These are phyloP conservation scores for Siniperca knerii DNA, from an alignment of 2,113 vertebrate species.

Conservation along the genomic window DNA sequence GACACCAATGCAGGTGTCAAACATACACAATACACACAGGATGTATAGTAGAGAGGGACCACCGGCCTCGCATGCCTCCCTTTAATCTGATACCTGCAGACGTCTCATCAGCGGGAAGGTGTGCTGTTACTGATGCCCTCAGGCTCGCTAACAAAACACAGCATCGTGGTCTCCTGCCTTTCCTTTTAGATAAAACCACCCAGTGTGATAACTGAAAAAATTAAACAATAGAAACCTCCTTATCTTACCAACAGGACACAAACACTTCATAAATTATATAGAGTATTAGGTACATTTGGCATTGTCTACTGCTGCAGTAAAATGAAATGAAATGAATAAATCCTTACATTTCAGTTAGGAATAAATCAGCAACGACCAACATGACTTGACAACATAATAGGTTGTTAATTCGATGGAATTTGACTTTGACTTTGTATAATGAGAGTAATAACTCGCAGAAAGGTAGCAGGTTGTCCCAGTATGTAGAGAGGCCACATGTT, in stretches of 20 bases:
- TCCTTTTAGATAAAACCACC: conserved; percentile 54
- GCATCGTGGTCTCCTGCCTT: conserved; percentile 1
- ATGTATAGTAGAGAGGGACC: conserved; percentile 28
- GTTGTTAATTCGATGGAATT: neutral
- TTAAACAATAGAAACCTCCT: neutral
- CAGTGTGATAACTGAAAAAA: conserved; percentile 30
- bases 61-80: conserved; percentile 47
- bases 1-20: conserved; percentile 31
- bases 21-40: conserved; percentile 26
- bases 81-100: conserved; percentile 56
- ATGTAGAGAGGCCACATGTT: neutral
- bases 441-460: no score
- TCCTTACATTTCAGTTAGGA: neutral
- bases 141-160: conserved; percentile 38
- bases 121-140: conserved; percentile 30
- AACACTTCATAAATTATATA: neutral
- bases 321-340: neutral
- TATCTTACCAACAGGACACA: neutral
- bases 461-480: no score
- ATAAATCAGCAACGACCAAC: neutral
- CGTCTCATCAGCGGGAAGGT: conserved; percentile 17
- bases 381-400: neutral
- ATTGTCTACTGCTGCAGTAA: neutral
- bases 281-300: neutral
- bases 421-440: neutral